A percentile compares a stretch with the other conserved stretches of the same genome.
These are phyloP conservation scores for Lasioglossum morio DNA, from an alignment of 2,888 invertebrate genomes.

Conservation along the genomic window DNA sequence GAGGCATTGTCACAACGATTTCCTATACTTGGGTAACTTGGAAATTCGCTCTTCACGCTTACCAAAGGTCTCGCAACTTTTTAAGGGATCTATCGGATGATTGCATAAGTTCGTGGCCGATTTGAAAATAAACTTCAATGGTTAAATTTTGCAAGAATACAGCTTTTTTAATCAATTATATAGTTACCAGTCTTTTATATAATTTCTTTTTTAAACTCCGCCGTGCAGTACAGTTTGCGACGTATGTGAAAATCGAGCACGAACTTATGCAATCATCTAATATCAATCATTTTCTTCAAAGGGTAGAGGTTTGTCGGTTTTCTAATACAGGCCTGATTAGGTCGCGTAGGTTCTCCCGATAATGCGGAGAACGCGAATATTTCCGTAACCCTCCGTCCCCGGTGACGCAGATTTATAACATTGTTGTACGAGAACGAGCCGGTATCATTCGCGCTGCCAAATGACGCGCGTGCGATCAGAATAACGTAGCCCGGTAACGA, in stretches of 20 bases:
- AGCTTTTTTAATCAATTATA: too few relatives aligned
- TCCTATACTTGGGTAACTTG: neutral
- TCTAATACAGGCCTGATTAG: slow-evolving; percentile 10
- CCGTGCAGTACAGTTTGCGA: too few relatives aligned
- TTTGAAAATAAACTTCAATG: too few relatives aligned
- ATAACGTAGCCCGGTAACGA: slow-evolving; percentile 39
- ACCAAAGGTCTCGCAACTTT: neutral
- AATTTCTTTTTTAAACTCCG: too few relatives aligned
- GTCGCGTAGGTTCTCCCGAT: slow-evolving; percentile 9
- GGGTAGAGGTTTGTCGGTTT: neutral
- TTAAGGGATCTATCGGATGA: too few relatives aligned
- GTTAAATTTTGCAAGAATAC: too few relatives aligned
- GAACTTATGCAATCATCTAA: too few relatives aligned
- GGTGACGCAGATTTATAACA: slow-evolving; percentile 57
- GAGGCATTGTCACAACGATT: neutral
- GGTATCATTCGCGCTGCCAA: slow-evolving; percentile 52
- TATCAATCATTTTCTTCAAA: neutral
- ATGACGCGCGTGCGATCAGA: slow-evolving; percentile 54
- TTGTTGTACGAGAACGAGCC: slow-evolving; percentile 51
- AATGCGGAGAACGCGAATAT: slow-evolving; percentile 45
- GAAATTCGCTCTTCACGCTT: neutral
- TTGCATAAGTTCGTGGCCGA: too few relatives aligned
- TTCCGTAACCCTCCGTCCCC: slow-evolving; percentile 45
- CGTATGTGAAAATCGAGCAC: too few relatives aligned
- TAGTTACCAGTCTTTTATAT: too few relatives aligned